Conservation (phyloP, 2,113 vertebrate genomes). For the Oncorhynchus keta region DNA sequence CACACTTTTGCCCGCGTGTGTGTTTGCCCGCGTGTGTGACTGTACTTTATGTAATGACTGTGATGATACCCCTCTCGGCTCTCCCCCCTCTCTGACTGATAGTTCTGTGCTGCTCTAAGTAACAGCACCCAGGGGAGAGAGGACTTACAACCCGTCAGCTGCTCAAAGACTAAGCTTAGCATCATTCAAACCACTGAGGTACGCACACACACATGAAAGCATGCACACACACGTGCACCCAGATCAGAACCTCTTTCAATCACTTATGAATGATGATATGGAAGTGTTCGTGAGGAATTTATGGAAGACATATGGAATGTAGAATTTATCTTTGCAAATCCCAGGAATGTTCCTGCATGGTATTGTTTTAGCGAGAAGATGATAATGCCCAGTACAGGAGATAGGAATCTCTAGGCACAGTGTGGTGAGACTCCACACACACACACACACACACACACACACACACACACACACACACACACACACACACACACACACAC, state of each 20-base stretch:
- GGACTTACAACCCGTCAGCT: constrained; percentile 63
- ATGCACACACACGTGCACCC: background rate
- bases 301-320: constrained; percentile 8
- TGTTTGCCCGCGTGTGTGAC: constrained; percentile 1
- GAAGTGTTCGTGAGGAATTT: background rate
- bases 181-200: constrained; percentile 50
- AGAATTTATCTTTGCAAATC: background rate
- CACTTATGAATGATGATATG: background rate
- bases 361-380: constrained; percentile 11
- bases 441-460: constrained; percentile 2
- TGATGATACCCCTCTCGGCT: constrained; percentile 39
- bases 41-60: constrained; percentile 23
- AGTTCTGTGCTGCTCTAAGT: constrained; percentile 48
- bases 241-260: background rate
- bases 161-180: constrained; percentile 57
- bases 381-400: background rate
- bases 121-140: constrained; percentile 57
- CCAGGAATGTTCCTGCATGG: background rate
- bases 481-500: constrained; percentile 1
- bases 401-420: background rate
- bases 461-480: background rate
- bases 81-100: constrained; percentile 40
- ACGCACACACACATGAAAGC: no score
- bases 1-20: background rate
- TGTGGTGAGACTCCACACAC: background rate